Evolutionary conservation across 2,113 vertebrate genomes (phyloP).

Genomic region (Ciconia stormi): DNA sequence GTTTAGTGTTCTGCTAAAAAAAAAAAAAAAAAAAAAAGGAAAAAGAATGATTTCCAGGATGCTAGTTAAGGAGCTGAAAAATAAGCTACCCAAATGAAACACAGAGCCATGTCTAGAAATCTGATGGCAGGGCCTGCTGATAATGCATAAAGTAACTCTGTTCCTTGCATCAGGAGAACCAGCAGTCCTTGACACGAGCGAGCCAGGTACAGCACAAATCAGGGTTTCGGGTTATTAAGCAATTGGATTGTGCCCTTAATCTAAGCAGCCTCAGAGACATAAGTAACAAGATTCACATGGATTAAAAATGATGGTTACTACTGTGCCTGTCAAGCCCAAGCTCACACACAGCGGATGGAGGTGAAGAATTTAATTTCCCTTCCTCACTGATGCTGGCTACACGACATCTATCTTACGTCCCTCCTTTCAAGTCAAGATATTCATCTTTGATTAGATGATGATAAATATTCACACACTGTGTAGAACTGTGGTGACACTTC

Average conservation of each 20-base stretch:
- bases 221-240: background rate
- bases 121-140: background rate
- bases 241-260: slow-evolving; percentile 34
- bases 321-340: background rate
- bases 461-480: background rate
- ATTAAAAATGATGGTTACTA: slow-evolving; percentile 23
- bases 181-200: background rate
- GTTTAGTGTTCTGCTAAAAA: background rate
- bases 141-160: background rate
- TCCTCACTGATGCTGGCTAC: background rate
- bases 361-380: background rate
- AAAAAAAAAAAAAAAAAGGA: background rate
- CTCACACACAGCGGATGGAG: background rate
- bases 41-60: background rate
- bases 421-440: background rate
- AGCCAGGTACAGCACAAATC: background rate
- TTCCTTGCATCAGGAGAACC: background rate
- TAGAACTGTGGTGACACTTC: background rate
- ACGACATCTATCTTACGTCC: background rate
- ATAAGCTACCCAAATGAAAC: background rate
- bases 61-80: background rate
- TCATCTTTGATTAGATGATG: background rate
- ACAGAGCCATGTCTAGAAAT: background rate
- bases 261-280: slow-evolving; percentile 14
- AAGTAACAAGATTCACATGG: slow-evolving; percentile 39